Base-by-base conservation (phyloP, 2,797 vertebrate species). In the Glossophaga mutica region DNA sequence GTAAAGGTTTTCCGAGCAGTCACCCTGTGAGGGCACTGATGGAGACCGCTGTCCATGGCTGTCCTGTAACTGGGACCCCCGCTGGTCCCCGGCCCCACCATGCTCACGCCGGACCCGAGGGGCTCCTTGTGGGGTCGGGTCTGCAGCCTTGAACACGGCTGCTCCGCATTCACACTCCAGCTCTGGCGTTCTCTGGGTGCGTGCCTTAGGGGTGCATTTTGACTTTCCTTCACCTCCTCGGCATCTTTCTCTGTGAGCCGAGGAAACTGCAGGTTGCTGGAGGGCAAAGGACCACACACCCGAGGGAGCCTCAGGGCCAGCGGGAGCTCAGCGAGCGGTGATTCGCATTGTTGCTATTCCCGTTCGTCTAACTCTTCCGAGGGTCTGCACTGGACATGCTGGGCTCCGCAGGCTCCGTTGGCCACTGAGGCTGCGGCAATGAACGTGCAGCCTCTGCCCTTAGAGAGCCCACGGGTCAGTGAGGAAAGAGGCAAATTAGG, bases 291-390 rank as follows among this genome's bases (percentile, higher is more conserved):
- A 4, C 4, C 29, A 4, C 24, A 34, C 2, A 22, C 1, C 0
- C 15, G n/a, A 34, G 70, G 16, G 29, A 32, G 21, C 19, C 26
- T 9, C 24, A n/a, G 22, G 34, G 18, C 0, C 1, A 29, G 37
- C 15, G 39, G 82, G n/a, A 74, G 0, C 48, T 37, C 24, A 2
- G n/a, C 5, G 44, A 62, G 65, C 18, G 15, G n/a, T 10, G 24
- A 19, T 21, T n/a, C 1, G 0, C 1, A 0, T 22, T 24, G 16
- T 1, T 42, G 3, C 46, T 59, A 42, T 34, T 46, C 11, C 1
- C 50, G n/a, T 77, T 7, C 1, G 1, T 11, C 73, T 57, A 29
- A 3, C 39, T 42, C 46, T 57, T 26, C n/a, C 0, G 9, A 48
- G 39, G 19, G 32, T 44, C 87, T 48, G 3, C 55, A 29, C 10